Conservation (phyloP, 1,140 invertebrate species). For the Caenorhabditis briggsae region DNA sequence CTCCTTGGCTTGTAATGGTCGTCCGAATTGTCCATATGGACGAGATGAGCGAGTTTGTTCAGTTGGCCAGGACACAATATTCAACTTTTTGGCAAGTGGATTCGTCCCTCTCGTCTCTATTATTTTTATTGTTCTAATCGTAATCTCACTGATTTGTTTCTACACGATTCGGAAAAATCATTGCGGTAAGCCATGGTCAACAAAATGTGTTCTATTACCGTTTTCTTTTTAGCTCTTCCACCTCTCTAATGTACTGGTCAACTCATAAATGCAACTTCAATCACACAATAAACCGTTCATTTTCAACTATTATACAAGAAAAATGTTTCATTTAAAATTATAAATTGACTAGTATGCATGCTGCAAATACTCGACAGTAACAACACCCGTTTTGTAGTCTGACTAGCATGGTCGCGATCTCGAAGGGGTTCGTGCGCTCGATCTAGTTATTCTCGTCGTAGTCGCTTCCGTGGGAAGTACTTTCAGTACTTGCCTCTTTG, state of each 20-base stretch:
- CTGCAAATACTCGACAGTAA: neutral
- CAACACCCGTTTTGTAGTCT: slow-evolving; percentile 4
- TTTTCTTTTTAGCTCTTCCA: slow-evolving; percentile 6
- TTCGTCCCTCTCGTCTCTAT: slow-evolving; percentile 61
- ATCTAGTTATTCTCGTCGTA: neutral
- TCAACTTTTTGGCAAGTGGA: slow-evolving; percentile 32
- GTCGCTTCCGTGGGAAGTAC: neutral
- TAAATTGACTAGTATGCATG: slow-evolving; percentile 30
- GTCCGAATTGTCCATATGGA: slow-evolving; percentile 64
- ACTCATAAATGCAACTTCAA: too few species aligned
- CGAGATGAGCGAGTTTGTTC: slow-evolving; percentile 63
- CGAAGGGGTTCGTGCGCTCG: neutral
- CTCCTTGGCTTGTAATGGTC: slow-evolving; percentile 61
- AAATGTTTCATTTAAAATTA: neutral
- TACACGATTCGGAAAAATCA: slow-evolving; percentile 46
- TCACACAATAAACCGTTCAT: neutral
- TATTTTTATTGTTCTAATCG: slow-evolving; percentile 55
- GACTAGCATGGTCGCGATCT: slow-evolving; percentile 3
- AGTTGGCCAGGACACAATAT: slow-evolving; percentile 2
- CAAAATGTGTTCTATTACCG: neutral
- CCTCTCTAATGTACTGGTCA: neutral
- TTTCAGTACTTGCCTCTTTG: neutral
- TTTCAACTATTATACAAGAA: neutral
- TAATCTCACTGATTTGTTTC: slow-evolving; percentile 45
- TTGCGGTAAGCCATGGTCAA: neutral